Percentiles rank a stretch among this genome's conserved stretches.
Conservation (phyloP, 2,888 invertebrate genomes). For the Luffia ferchaultella region DNA sequence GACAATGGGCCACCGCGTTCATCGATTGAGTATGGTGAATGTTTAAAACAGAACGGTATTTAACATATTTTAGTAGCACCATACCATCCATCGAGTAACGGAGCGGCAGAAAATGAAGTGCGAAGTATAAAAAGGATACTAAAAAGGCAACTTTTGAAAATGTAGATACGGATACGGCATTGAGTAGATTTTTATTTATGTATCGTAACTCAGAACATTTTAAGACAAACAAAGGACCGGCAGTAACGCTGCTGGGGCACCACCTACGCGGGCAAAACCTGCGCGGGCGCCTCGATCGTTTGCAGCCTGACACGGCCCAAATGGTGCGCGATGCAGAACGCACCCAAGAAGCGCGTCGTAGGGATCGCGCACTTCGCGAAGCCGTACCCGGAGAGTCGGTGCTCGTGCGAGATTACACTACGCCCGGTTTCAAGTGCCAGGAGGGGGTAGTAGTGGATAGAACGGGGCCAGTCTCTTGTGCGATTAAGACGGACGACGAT, state of each 20-base stretch:
- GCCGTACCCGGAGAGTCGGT: background rate
- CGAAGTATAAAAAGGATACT: background rate
- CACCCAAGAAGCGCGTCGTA: background rate
- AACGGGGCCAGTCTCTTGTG: constrained; percentile 6
- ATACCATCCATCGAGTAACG: background rate
- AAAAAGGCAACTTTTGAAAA: background rate
- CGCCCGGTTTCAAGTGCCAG: constrained; percentile 1
- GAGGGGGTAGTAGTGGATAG: constrained; percentile 3
- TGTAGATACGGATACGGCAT: background rate
- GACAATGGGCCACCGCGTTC: background rate
- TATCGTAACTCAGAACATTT: background rate
- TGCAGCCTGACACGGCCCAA: background rate
- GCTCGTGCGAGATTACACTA: constrained; percentile 5
- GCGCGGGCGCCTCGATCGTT: background rate
- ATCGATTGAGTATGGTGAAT: background rate
- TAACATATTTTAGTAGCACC: background rate
- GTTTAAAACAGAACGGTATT: background rate
- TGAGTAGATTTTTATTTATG: background rate
- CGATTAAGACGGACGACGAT: constrained; percentile 2
- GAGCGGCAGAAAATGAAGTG: background rate
- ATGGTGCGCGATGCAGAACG: background rate
- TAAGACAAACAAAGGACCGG: background rate
- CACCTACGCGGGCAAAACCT: too few relatives aligned
- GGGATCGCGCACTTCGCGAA: too few relatives aligned
- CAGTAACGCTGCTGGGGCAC: background rate